These are phyloP conservation scores for Catamblyrhynchus diadema DNA, from an alignment of 2,797 vertebrate genomes.

Conservation along the genomic window DNA sequence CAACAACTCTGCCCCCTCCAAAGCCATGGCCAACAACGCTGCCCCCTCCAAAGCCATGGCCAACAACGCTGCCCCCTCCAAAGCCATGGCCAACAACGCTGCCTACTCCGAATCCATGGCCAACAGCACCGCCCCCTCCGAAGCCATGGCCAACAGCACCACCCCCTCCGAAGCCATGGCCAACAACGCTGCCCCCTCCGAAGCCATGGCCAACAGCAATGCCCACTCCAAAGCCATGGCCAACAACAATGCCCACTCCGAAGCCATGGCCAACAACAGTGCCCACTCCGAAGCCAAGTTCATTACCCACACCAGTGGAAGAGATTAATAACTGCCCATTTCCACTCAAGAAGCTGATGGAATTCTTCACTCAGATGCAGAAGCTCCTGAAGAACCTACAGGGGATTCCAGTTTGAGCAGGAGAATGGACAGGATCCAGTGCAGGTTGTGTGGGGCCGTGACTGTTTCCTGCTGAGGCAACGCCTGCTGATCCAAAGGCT, in stretches of 20 bases:
- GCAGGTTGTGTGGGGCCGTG: accelerated
- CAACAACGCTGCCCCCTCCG: accelerated
- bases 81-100: no score
- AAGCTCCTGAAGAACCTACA: not conserved
- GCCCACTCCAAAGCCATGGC: accelerated
- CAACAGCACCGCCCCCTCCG: no score
- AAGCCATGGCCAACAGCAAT: not conserved
- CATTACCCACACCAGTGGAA: not conserved
- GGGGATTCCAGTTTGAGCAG: not conserved
- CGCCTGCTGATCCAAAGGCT: not conserved
- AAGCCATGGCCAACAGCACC: accelerated
- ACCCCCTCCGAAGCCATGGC: not conserved
- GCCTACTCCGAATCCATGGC: no score
- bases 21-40: not conserved
- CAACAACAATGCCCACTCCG: accelerated
- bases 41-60: not conserved
- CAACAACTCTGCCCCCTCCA: accelerated
- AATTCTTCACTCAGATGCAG: not conserved
- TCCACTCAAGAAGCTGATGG: not conserved
- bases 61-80: not conserved
- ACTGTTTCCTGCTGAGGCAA: not conserved
- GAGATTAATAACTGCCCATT: not conserved
- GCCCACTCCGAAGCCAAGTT: not conserved
- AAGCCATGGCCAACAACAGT: accelerated
- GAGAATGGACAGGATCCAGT: not conserved